Evolutionary conservation across 2,113 vertebrate species (phyloP).

Genomic region (Catharus fuscescens): DNA sequence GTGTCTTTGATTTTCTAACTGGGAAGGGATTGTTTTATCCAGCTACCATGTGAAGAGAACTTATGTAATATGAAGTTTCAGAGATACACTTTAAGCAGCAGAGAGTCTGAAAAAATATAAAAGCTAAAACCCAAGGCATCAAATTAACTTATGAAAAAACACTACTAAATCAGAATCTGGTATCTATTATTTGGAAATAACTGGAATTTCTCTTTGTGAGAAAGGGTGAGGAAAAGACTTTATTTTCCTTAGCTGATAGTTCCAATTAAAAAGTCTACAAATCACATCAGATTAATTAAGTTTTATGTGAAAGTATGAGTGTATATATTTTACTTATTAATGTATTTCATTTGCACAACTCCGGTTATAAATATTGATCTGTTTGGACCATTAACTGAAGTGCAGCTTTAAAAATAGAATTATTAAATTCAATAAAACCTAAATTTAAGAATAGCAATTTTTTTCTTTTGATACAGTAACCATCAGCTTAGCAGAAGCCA

Average conservation of each 20-base stretch:
- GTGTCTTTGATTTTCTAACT: too few species aligned
- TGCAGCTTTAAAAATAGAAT: conserved; percentile 49
- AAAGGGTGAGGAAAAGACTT: neutral
- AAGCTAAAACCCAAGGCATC: too few species aligned
- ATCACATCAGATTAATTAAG: conserved; percentile 21
- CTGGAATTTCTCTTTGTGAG: neutral
- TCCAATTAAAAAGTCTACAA: neutral
- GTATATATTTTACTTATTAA: conserved; percentile 33
- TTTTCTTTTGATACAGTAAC: conserved; percentile 12
- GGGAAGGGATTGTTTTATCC: too few species aligned
- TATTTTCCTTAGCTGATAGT: neutral
- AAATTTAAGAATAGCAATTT: neutral
- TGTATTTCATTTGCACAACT: conserved; percentile 29
- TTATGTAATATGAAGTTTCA: too few species aligned
- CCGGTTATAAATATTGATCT: conserved; percentile 54
- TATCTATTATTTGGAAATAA: neutral
- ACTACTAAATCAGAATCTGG: neutral
- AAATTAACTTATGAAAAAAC: neutral
- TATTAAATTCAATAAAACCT: conserved; percentile 29
- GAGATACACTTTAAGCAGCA: too few species aligned
- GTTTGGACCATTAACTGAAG: conserved; percentile 31
- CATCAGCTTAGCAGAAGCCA: neutral
- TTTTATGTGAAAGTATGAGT: neutral
- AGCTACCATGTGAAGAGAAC: too few species aligned
- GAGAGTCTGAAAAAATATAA: too few species aligned